Percentiles rank a stretch among this genome's conserved stretches.
Conservation (phyloP, 1,140 invertebrate species). For the Ooceraea biroi region DNA sequence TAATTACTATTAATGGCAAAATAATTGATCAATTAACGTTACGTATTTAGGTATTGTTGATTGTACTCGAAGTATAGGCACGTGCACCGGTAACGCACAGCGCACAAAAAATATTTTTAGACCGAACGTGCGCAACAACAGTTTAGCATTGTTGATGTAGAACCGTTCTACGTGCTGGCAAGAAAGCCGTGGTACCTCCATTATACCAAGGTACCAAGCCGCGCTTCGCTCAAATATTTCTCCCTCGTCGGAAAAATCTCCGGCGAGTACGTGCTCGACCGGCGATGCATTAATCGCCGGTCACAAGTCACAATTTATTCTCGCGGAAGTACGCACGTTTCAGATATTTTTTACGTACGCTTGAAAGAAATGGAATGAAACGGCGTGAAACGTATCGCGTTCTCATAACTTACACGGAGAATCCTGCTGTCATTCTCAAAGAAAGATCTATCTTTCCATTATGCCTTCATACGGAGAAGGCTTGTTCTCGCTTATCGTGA, state of each 20-base stretch:
- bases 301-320: neutral
- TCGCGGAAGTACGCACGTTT: slow-evolving; percentile 6
- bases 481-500: too few species aligned
- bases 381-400: neutral
- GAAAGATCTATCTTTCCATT: neutral
- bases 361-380: neutral
- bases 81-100: neutral
- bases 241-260: slow-evolving; percentile 24
- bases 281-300: slow-evolving; percentile 33
- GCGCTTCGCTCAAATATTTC: slow-evolving; percentile 45
- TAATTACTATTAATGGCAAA: too few species aligned
- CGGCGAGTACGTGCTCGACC: slow-evolving; percentile 52
- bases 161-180: slow-evolving; percentile 39
- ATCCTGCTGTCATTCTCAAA: neutral
- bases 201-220: too few species aligned
- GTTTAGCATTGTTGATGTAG: slow-evolving; percentile 25
- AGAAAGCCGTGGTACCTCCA: slow-evolving; percentile 29
- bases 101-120: slow-evolving; percentile 15
- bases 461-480: neutral
- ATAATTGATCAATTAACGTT: too few species aligned
- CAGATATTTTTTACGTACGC: neutral
- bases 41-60: too few species aligned
- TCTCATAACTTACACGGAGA: neutral
- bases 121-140: slow-evolving; percentile 41
- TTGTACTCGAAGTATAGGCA: neutral